Evolutionary conservation across 2,113 vertebrate species (phyloP).

Genomic region (Paedocypris sp.): DNA sequence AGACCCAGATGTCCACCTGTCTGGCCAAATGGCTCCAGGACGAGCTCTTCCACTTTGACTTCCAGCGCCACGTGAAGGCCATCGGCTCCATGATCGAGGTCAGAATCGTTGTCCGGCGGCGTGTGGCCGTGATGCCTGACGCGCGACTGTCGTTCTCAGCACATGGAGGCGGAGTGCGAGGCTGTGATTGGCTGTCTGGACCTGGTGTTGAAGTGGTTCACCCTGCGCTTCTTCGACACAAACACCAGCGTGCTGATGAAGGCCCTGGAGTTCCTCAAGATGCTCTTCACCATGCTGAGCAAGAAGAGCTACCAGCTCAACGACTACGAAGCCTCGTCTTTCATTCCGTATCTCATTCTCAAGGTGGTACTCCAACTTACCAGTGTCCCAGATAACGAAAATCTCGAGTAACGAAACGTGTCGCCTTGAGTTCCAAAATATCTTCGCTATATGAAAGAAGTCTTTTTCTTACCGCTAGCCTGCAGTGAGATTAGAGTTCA

Average conservation of each 20-base stretch:
- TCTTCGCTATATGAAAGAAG: too few species aligned
- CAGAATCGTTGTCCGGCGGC: background rate
- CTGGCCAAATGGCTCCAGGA: constrained; percentile 90
- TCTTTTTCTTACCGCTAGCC: too few species aligned
- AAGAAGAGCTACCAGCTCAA: constrained; percentile 85
- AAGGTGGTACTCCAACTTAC: constrained; percentile 65
- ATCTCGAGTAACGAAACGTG: too few species aligned
- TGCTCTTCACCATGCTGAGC: constrained; percentile 79
- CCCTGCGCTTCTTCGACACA: constrained; percentile 92
- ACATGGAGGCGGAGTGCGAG: constrained; percentile 83
- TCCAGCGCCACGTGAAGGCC: constrained; percentile 92
- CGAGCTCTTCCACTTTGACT: constrained; percentile 92
- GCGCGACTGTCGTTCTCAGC: constrained; percentile 56
- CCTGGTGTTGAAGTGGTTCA: constrained; percentile 94
- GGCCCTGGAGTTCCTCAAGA: constrained; percentile 86
- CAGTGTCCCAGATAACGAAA: too few species aligned
- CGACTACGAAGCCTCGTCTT: constrained; percentile 89
- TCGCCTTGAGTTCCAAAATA: too few species aligned
- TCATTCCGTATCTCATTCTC: constrained; percentile 87
- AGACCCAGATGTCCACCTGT: constrained; percentile 87
- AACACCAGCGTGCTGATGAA: constrained; percentile 98
- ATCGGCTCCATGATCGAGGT: constrained; percentile 91
- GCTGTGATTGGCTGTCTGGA: constrained; percentile 87
- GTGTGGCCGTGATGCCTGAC: too few species aligned
- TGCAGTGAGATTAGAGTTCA: too few species aligned